A percentile compares a stretch with the other conserved stretches of the same genome.
Conservation (phyloP, 2,888 invertebrate species). For the Mylabris sibirica region DNA sequence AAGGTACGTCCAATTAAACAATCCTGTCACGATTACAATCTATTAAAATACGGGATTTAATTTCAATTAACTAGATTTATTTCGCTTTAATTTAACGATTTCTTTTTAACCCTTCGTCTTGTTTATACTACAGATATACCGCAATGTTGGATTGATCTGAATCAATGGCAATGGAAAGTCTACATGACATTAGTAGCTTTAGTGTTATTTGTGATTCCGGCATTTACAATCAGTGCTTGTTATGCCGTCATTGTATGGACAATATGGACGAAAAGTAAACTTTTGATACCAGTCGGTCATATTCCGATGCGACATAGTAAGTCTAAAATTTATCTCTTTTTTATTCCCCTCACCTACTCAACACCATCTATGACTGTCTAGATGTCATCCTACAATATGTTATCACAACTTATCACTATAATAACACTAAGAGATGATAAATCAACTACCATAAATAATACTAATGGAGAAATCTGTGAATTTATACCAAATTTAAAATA, state of each 20-base stretch:
- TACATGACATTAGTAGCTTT: slow-evolving; percentile 87
- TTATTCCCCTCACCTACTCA: too few species aligned
- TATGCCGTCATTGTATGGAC: slow-evolving; percentile 91
- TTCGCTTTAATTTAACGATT: not conserved
- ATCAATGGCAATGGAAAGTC: slow-evolving; percentile 81
- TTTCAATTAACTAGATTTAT: not conserved
- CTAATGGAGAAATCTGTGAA: not conserved
- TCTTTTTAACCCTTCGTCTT: not conserved
- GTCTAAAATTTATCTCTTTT: slow-evolving; percentile 24
- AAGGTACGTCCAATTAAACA: too few species aligned
- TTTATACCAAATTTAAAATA: not conserved
- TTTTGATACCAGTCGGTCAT: slow-evolving; percentile 63
- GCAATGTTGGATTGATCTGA: slow-evolving; percentile 90
- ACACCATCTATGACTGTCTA: not conserved
- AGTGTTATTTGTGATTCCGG: slow-evolving; percentile 84
- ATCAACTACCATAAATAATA: not conserved
- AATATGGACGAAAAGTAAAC: slow-evolving; percentile 87
- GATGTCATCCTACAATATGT: not conserved
- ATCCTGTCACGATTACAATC: too few species aligned
- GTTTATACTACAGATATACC: slow-evolving; percentile 65
- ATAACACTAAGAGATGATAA: not conserved
- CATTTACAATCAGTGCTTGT: slow-evolving; percentile 87
- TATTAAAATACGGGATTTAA: too few species aligned
- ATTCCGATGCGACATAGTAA: slow-evolving; percentile 54
- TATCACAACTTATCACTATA: not conserved